Percentiles rank a stretch among this genome's conserved stretches.
Conservation (phyloP, 2,888 invertebrate genomes). For the Cheilosia vernalis region DNA sequence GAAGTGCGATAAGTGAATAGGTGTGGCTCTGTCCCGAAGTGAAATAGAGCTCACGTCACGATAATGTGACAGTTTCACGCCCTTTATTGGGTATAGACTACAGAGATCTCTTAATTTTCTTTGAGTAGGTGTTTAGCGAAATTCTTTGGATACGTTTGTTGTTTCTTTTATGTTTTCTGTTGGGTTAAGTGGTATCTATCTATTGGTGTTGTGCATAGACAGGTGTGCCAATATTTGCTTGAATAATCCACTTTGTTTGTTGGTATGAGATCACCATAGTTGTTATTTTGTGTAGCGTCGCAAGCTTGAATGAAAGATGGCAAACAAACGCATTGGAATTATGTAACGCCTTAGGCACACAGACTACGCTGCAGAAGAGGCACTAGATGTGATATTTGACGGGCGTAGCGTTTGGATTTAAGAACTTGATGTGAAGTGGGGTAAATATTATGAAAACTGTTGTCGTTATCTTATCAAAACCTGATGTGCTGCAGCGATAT, state of each 20-base stretch:
- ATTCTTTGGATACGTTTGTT: background rate
- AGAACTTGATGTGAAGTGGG: background rate
- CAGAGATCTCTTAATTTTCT: conserved; percentile 32
- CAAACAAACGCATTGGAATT: conserved; percentile 37
- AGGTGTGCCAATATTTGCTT: conserved; percentile 31
- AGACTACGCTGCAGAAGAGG: background rate
- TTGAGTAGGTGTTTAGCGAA: conserved; percentile 24
- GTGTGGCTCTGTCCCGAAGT: conserved; percentile 16
- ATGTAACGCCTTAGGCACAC: conserved; percentile 13
- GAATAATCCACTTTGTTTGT: background rate
- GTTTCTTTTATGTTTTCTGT: background rate
- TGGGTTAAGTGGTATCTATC: conserved; percentile 2
- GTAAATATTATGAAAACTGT: no score
- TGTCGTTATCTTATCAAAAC: no score
- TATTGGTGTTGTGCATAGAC: conserved; percentile 3
- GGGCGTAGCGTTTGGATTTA: conserved; percentile 8
- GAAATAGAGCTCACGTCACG: conserved; percentile 29
- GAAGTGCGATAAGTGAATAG: conserved; percentile 43
- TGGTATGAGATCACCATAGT: conserved; percentile 19
- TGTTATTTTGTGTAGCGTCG: conserved; percentile 4
- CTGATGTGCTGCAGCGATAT: no score
- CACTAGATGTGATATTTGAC: background rate
- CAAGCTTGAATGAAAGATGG: conserved; percentile 15
- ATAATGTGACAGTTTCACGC: conserved; percentile 39
- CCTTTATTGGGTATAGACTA: conserved; percentile 16